Evolutionary conservation across 2,888 invertebrate genomes (phyloP).

Genomic region (Acholoe squamosa): DNA sequence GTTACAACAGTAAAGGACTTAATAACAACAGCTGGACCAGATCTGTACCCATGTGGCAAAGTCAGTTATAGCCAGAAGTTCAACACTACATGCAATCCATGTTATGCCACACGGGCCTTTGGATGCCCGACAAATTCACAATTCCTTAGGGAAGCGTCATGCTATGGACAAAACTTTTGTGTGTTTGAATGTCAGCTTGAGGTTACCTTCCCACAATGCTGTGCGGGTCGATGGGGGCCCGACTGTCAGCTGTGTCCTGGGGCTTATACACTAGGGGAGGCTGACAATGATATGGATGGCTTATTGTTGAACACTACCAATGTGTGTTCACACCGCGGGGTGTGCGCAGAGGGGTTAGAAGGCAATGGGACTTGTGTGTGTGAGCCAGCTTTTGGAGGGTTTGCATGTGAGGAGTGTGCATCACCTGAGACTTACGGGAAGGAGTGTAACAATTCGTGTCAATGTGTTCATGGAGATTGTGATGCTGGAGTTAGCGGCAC

Average conservation of each 20-base stretch:
- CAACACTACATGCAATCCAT: neutral
- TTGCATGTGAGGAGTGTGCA: conserved; percentile 62
- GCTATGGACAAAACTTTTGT: conserved; percentile 65
- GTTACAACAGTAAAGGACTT: neutral
- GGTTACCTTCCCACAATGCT: conserved; percentile 69
- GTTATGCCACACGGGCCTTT: neutral
- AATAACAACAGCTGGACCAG: neutral
- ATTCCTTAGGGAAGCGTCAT: neutral
- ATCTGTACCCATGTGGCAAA: neutral
- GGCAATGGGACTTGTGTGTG: conserved; percentile 65
- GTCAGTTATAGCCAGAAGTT: conserved; percentile 1
- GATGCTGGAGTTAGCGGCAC: conserved; percentile 71
- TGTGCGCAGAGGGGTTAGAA: conserved; percentile 69
- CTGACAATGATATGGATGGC: neutral
- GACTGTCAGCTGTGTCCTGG: conserved; percentile 70
- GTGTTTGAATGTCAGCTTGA: conserved; percentile 70
- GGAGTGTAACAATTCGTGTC: conserved; percentile 67
- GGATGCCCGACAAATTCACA: neutral
- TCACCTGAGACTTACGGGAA: conserved; percentile 29
- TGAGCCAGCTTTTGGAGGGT: conserved; percentile 44
- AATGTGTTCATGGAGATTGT: conserved; percentile 74
- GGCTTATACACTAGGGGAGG: neutral
- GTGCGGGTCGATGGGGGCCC: conserved; percentile 75
- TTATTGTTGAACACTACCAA: neutral
- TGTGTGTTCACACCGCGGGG: conserved; percentile 73